Evolutionary conservation across 2,888 invertebrate genomes (phyloP).

Genomic region (Trichogramma dendrolimi): DNA sequence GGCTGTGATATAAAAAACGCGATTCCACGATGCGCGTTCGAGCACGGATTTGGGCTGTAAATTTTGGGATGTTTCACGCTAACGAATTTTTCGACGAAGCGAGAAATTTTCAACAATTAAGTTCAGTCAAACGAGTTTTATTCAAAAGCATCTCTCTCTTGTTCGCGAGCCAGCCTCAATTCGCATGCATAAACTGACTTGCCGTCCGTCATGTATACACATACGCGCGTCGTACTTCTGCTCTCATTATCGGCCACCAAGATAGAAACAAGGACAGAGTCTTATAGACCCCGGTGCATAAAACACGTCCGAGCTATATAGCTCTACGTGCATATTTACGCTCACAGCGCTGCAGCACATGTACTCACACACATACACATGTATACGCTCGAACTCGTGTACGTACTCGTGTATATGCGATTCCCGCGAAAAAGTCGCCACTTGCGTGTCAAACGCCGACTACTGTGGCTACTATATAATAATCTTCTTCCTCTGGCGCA

Average conservation of each 20-base stretch:
- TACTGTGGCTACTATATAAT: constrained; percentile 33
- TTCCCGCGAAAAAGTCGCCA: constrained; percentile 37
- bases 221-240: constrained; percentile 29
- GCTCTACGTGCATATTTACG: background rate
- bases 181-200: too few species aligned
- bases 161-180: too few species aligned
- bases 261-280: constrained; percentile 8
- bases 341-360: background rate
- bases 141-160: too few species aligned
- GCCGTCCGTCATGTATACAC: background rate
- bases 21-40: too few species aligned
- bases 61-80: too few species aligned
- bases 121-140: too few species aligned
- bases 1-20: too few species aligned
- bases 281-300: too few species aligned
- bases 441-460: constrained; percentile 39
- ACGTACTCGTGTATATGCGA: constrained; percentile 11
- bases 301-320: too few species aligned
- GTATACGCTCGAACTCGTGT: background rate
- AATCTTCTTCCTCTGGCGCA: constrained; percentile 35
- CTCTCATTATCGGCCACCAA: constrained; percentile 32
- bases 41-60: too few species aligned
- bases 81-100: too few species aligned
- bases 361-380: background rate
- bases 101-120: too few species aligned